These are phyloP conservation scores for Triplophysa yarkandensis DNA, from an alignment of 2,797 vertebrate genomes.

Conservation along the genomic window DNA sequence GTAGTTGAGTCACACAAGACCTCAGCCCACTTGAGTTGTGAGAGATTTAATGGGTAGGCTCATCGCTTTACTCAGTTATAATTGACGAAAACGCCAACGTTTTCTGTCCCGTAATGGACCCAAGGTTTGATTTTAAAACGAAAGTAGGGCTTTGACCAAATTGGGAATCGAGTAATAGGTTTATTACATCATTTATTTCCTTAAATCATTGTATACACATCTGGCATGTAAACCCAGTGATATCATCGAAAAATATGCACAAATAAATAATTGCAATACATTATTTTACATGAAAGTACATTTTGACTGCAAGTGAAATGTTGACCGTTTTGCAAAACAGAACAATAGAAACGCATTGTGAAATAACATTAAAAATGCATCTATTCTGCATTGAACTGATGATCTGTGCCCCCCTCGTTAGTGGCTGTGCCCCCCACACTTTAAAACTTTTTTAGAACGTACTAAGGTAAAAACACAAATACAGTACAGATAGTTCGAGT, in stretches of 20 bases:
- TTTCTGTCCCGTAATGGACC: not conserved
- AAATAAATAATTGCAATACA: not conserved
- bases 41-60: not conserved
- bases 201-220: too few relatives aligned
- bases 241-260: not conserved
- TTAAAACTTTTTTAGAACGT: too few relatives aligned
- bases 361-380: too few relatives aligned
- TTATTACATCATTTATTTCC: not conserved
- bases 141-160: not conserved
- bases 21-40: slow-evolving; percentile 5
- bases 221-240: not conserved
- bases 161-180: not conserved
- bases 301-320: too few relatives aligned
- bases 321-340: too few relatives aligned
- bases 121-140: not conserved
- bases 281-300: too few relatives aligned
- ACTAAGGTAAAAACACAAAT: too few relatives aligned
- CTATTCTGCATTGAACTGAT: too few relatives aligned
- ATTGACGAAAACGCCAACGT: not conserved
- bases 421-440: too few relatives aligned
- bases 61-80: not conserved
- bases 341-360: too few relatives aligned
- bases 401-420: too few relatives aligned
- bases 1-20: slow-evolving; percentile 25
- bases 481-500: too few relatives aligned